A percentile compares a stretch with the other conserved stretches of the same genome.
Conservation (phyloP, 2,797 vertebrate genomes). For the Trachops cirrhosus region DNA sequence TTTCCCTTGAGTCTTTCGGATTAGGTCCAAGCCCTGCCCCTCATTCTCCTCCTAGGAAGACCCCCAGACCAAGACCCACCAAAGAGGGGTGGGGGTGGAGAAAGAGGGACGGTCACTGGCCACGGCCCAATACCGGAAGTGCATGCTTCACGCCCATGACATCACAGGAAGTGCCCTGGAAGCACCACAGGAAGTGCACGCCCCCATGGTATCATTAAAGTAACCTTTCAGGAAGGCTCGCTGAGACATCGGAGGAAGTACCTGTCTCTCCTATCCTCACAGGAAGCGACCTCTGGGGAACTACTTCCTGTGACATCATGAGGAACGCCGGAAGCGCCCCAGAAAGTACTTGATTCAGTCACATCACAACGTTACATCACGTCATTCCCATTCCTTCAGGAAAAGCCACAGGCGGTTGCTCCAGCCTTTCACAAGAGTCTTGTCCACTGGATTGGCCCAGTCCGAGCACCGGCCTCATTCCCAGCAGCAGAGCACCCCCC, state of each 20-base stretch:
- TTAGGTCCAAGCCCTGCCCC: conserved; percentile 16
- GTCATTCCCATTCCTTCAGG: background rate
- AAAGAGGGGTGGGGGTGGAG: background rate
- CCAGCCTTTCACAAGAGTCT: background rate
- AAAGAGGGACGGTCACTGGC: background rate
- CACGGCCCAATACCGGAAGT: conserved; percentile 15
- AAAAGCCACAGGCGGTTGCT: conserved; percentile 20
- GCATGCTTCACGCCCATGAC: conserved; percentile 6
- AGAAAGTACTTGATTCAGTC: conserved; percentile 33
- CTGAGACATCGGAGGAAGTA: conserved; percentile 20
- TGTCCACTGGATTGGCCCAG: background rate
- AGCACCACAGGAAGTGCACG: conserved; percentile 4
- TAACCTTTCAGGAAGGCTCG: conserved; percentile 21
- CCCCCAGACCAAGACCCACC: conserved; percentile 7
- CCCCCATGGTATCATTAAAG: background rate
- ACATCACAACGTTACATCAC: background rate
- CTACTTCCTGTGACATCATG: conserved; percentile 28
- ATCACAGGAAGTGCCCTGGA: conserved; percentile 27
- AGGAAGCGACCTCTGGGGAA: conserved; percentile 34
- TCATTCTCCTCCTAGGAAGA: conserved; percentile 40
- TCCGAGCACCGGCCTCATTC: conserved; percentile 22
- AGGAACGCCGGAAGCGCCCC: background rate
- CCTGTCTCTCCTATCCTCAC: background rate
- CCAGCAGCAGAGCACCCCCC: background rate
- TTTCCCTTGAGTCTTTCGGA: background rate